Conservation (phyloP, 2,797 vertebrate species). For the Enteromius trimaculatus region DNA sequence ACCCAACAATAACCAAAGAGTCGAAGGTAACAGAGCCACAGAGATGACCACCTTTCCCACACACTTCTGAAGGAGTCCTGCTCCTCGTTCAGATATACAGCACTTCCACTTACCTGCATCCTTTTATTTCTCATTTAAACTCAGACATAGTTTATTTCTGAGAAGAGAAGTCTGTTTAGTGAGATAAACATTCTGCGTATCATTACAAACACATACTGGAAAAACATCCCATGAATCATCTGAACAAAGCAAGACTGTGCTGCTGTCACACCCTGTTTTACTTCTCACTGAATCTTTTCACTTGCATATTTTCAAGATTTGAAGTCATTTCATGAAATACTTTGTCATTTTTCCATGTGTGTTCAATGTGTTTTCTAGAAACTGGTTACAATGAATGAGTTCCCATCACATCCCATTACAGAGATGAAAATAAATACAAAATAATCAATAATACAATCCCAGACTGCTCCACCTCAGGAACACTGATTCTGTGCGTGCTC, state of each 20-base stretch:
- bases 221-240: not conserved
- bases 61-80: not conserved
- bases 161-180: not conserved
- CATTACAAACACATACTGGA: not conserved
- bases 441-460: too few relatives aligned
- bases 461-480: too few relatives aligned
- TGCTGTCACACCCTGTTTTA: constrained; percentile 17
- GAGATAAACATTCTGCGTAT: not conserved
- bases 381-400: constrained; percentile 1
- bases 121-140: not conserved
- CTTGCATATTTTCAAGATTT: not conserved
- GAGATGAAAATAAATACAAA: not conserved
- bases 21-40: not conserved
- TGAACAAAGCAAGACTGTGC: constrained; percentile 9
- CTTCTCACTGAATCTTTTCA: not conserved
- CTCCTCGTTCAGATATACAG: too few relatives aligned
- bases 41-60: not conserved
- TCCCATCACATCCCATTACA: constrained; percentile 3
- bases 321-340: constrained; percentile 3
- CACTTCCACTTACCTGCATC: too few relatives aligned
- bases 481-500: not conserved
- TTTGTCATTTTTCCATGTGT: not conserved
- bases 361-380: constrained; percentile 10
- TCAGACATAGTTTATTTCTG: not conserved
- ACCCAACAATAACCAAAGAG: constrained; percentile 41